A percentile compares a stretch with the other conserved stretches of the same genome.
Conservation (phyloP, 53 echinoderm and acorn worm genomes). For the Paelopatides confundens region DNA sequence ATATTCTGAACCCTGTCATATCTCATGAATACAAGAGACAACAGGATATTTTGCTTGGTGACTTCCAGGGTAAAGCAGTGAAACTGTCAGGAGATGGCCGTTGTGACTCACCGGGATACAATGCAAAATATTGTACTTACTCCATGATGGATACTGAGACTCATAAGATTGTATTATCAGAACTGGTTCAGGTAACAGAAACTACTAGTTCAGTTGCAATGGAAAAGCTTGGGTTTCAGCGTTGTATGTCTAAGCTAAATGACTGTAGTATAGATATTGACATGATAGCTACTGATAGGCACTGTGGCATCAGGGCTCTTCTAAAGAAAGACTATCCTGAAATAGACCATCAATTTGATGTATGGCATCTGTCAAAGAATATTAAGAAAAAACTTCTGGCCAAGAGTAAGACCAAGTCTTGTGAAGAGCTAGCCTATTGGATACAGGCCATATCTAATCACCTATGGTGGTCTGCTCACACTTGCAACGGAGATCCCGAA, state of each 20-base stretch:
- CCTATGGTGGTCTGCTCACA: constrained; percentile 32
- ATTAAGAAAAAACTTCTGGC: constrained; percentile 30
- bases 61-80: background rate
- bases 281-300: background rate
- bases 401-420: background rate
- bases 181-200: constrained; percentile 49
- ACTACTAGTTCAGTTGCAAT: constrained; percentile 52
- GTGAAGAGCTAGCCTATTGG: constrained; percentile 19
- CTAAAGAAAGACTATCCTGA: constrained; percentile 13
- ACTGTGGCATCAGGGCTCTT: background rate
- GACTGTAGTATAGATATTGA: background rate
- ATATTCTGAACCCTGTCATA: constrained; percentile 11
- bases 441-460: constrained; percentile 18
- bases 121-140: constrained; percentile 49
- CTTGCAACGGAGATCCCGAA: constrained; percentile 33
- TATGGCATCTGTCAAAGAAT: constrained; percentile 51
- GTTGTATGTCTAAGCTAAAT: constrained; percentile 24
- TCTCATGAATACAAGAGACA: background rate
- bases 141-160: constrained; percentile 53
- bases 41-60: background rate
- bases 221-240: constrained; percentile 53
- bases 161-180: constrained; percentile 28
- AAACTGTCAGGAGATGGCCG: constrained; percentile 54
- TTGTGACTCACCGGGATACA: constrained; percentile 49
- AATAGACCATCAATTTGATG: constrained; percentile 46